Percentiles rank a stretch among this genome's conserved stretches.
Conservation (phyloP, 2,797 vertebrate species). For the Coccyzus lansbergi region DNA sequence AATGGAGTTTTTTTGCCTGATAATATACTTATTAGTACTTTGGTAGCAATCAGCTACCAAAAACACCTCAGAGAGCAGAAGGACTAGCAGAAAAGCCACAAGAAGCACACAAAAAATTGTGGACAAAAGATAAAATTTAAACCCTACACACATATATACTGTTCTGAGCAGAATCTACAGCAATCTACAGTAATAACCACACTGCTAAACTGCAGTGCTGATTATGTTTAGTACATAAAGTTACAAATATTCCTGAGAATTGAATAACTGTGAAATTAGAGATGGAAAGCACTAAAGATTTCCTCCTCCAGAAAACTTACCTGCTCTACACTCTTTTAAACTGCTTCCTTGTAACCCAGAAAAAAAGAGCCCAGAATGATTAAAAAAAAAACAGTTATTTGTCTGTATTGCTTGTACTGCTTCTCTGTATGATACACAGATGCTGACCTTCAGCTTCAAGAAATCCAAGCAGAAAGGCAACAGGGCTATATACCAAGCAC, state of each 20-base stretch:
- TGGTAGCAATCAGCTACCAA: background rate
- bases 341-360: background rate
- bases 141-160: background rate
- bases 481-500: background rate
- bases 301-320: background rate
- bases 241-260: background rate
- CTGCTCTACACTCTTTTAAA: background rate
- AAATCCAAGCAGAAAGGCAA: background rate
- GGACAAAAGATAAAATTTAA: background rate
- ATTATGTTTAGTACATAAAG: background rate
- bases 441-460: background rate
- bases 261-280: background rate
- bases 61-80: background rate
- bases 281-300: background rate
- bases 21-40: background rate
- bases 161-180: background rate
- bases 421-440: background rate
- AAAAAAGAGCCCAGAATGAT: background rate
- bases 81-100: background rate
- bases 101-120: background rate
- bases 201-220: background rate
- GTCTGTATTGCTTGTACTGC: background rate
- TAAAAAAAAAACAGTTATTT: background rate
- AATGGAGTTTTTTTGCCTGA: background rate
- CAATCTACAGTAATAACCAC: background rate